Evolutionary conservation across 2,113 vertebrate species (phyloP), one percentile per base, ranked within the genome.

Genomic region (Cranoglanis bouderius): DNA sequence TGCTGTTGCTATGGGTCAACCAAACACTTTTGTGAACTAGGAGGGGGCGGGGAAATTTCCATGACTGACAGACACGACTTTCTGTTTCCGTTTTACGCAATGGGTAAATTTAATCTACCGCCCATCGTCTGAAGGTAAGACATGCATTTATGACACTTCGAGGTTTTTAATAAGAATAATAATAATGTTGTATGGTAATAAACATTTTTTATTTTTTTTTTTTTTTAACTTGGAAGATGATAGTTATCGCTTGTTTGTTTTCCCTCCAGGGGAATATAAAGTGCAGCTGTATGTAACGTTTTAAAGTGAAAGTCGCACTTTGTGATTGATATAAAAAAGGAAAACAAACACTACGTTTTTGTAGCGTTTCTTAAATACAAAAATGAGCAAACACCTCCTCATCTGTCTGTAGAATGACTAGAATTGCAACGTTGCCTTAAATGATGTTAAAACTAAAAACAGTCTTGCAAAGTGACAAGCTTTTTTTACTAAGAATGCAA

Each of bases 51-150:
- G 46, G 46, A 49, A 49, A 13, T 32, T 16, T 70, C 16, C 4
- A 1, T 67, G 1, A 55, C 24, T 24, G n/a, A n/a, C n/a, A n/a
- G n/a, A n/a, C n/a, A 1, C 16, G 12, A 32, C 35, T 74, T 74
- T 74, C 19, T 38, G 18, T 74, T 74, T 74, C 35, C 38, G 1
- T 74, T 9, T 21, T 6, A 9, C 35, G 6, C 16, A 35, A 6
- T 7, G 5, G 10, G 3, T 6, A 0, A 1, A 6, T 38, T 72
- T 12, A 38, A 0, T 49, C 7, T 40, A 6, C 24, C 19, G 0
- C 8, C 3, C 0, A 13, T 3, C 24, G 0, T 16, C 24, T 77
- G 24, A 29, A 77, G 74, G 74, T 77, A 77, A 46, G 74, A 14
- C 43, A 2, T 29, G 19, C 21, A 2, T 72, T 38, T 21, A 38